Evolutionary conservation across 2,113 vertebrate species (phyloP).

Genomic region (Salvelinus alpinus): DNA sequence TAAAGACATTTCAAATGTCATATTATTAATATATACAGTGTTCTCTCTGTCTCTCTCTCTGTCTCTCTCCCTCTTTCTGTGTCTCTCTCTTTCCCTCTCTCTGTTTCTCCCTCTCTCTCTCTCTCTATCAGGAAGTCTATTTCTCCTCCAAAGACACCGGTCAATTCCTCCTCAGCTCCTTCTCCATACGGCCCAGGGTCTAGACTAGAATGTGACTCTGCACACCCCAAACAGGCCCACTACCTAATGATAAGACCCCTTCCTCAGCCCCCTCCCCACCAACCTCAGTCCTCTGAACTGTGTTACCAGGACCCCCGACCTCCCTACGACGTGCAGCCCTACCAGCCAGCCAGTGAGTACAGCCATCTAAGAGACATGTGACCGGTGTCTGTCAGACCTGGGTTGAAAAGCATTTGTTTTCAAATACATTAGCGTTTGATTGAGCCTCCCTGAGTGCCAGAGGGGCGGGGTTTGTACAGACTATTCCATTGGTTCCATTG

Average conservation of each 20-base stretch:
- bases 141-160: conserved; percentile 86
- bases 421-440: too few species aligned
- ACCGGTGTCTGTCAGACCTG: too few species aligned
- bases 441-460: too few species aligned
- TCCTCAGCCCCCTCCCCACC: conserved; percentile 59
- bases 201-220: conserved; percentile 75
- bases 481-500: too few species aligned
- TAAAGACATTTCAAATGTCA: too few species aligned
- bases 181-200: conserved; percentile 78
- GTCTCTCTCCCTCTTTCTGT: not conserved
- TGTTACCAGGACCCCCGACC: conserved; percentile 87
- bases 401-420: too few species aligned
- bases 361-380: not conserved
- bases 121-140: conserved; percentile 52
- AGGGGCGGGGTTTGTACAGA: too few species aligned
- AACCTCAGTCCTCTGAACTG: conserved; percentile 81
- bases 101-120: conserved; percentile 23
- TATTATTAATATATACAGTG: too few species aligned
- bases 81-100: not conserved
- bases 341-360: conserved; percentile 82
- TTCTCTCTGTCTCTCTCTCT: too few species aligned
- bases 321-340: conserved; percentile 82
- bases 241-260: conserved; percentile 79
- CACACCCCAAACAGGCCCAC: conserved; percentile 79
- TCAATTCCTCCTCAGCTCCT: conserved; percentile 79